These are phyloP conservation scores for Daubentonia madagascariensis DNA, from an alignment of 2,113 vertebrate genomes.

Conservation along the genomic window DNA sequence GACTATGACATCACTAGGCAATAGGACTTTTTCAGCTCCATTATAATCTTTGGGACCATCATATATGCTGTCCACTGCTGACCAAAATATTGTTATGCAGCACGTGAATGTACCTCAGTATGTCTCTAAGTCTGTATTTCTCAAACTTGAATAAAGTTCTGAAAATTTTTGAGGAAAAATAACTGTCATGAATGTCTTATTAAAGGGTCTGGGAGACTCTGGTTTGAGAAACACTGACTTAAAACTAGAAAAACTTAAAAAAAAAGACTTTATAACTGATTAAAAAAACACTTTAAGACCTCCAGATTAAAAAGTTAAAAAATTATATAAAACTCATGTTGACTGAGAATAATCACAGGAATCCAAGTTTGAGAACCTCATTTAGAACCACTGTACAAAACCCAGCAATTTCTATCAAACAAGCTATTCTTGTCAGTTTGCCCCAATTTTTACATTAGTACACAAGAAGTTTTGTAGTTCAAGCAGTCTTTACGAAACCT, in stretches of 20 bases:
- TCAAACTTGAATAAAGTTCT: slow-evolving; percentile 5
- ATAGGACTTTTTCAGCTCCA: background rate
- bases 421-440: background rate
- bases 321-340: background rate
- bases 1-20: background rate
- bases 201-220: background rate
- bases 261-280: background rate
- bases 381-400: background rate
- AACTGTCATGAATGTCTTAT: background rate
- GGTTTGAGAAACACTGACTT: slow-evolving; percentile 21
- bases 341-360: background rate
- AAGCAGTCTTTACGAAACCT: background rate
- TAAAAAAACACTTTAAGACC: background rate
- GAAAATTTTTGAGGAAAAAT: background rate
- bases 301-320: background rate
- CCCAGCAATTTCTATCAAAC: background rate
- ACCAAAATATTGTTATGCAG: background rate
- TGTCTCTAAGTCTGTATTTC: background rate
- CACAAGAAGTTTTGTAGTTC: background rate
- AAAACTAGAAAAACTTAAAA: background rate
- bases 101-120: background rate
- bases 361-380: background rate
- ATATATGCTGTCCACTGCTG: background rate
- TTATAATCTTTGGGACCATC: background rate
- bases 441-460: background rate